Evolutionary conservation across 2,797 vertebrate species (phyloP), one percentile per base, ranked within the genome.

Genomic region (Ceyx erithaca): DNA sequence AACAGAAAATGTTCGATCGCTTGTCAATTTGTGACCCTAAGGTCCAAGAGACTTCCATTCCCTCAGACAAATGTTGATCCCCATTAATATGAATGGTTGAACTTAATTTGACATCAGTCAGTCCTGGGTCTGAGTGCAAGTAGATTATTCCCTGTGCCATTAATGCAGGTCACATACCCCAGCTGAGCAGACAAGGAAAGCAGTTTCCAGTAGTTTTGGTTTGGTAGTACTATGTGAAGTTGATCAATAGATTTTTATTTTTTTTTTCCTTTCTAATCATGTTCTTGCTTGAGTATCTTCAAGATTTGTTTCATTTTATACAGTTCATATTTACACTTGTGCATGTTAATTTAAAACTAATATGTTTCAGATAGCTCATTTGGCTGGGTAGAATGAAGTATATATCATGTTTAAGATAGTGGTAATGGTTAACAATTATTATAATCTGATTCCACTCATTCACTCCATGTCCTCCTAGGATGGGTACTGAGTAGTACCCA

Each of bases 61-160:
- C 71, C 90, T 85, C 57, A 85, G 83, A 85, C 68, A 90, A 90
- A 75, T 77, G 68, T 37, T 82, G 62, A 75, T 86, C 40, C 25
- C 83, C 78, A 93, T 96, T 96, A 94, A 95, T 92, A 88, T 95
- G 90, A 94, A 92, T 90, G 85, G 85, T 22, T 96, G 94, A 96
- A 94, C 96, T 95, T 91, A 86, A 26, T 73, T 90, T 96, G 91
- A 96, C 95, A 95, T 94, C 83, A 96, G 85, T 85, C 85, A 82
- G 73, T 93, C 78, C 85, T 57, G 67, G 31, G 5, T 43, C 84
- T 91, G 64, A 90, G 92, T 51, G 57, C 80, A 87, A 93, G 88
- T 80, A 77, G 54, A 68, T 95, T 96, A 93, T 86, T 93, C 61
- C 62, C 75, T 0, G 0, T 80, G 83, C 63, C 54, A 55, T 95